Base-by-base conservation (phyloP, 2,888 invertebrate genomes). In the Pammene fasciana region DNA sequence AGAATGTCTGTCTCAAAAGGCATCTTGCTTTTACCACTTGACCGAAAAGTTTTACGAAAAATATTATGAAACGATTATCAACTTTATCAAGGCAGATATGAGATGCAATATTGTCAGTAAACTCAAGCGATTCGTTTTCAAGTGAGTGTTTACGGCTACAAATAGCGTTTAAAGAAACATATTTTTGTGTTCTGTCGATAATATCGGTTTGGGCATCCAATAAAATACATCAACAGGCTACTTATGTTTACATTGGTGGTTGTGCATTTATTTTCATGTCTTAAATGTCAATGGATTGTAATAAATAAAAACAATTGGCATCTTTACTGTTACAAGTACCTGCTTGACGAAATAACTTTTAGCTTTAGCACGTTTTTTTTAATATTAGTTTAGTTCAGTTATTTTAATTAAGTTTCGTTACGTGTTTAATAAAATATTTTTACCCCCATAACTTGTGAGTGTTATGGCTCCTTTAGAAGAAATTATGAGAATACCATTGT, bases 151-250 rank as follows among this genome's bases (percentile, higher is more conserved):
- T 26, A 41, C 14, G 6, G n/a, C 11, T 9, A 9, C 34, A 34
- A 10, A 54, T 36, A 64, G 26, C 18, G 43, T 68, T 64, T 59
- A 65, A 65, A 68, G 36, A 52, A 64, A 68, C 64, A 57, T 57
- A 68, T 59, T 59, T 52, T n/a, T 52, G 36, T 18, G 48, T 16
- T 52, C n/a, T 26, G 43, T 38, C 57, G 64, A 65, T 65, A 68
- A 64, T 18, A 64, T 46, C 57, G 50, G 57, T 65, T 68, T 50
- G 36, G 56, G 64, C 14, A 57, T 38, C 7, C 36, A 46, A 59
- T 68, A 68, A 68, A 68, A 55, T 45, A 68, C 45, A 62, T 5
- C 5, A 45, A 52, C 57, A 26, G 57, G 38, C 57, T 65, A 59
- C 64, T 68, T 68, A 68, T 68, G 41, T 56, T 62, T 38, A 50